Percentiles rank a stretch among this genome's conserved stretches.
These are phyloP conservation scores for Equus quagga DNA, from an alignment of 2,113 vertebrate species.

Conservation along the genomic window DNA sequence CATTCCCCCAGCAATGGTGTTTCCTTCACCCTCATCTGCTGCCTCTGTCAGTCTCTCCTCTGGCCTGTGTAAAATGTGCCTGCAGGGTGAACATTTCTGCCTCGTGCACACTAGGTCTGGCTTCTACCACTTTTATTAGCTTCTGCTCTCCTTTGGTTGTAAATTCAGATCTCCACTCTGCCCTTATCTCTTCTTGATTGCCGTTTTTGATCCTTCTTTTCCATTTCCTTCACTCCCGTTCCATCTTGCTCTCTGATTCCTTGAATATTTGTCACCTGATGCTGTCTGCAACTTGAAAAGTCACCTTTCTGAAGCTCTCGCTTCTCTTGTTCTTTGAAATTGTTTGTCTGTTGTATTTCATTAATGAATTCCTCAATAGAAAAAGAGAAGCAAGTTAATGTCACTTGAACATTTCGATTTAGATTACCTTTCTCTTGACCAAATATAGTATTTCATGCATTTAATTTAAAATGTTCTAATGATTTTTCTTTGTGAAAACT, in stretches of 20 bases:
- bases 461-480: background rate
- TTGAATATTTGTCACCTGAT: background rate
- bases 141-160: background rate
- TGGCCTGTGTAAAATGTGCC: background rate
- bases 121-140: background rate
- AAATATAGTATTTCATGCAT: background rate
- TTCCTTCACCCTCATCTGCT: background rate
- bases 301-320: background rate
- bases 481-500: conserved; percentile 29
- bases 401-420: background rate
- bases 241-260: background rate
- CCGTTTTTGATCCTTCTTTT: background rate
- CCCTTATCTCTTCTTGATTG: background rate
- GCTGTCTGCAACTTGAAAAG: background rate
- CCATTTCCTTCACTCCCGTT: background rate
- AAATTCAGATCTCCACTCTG: background rate
- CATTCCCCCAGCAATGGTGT: background rate
- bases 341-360: background rate
- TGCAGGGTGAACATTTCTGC: background rate
- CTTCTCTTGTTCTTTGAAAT: background rate
- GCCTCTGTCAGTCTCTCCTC: accelerated
- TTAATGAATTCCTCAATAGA: conserved; percentile 3
- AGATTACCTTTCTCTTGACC: background rate
- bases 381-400: background rate
- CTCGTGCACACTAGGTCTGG: too few species aligned